A percentile compares a stretch with the other conserved stretches of the same genome.
Evolutionary conservation across 1,140 invertebrate species (phyloP).

Genomic region (Acromyrmex heyeri): DNA sequence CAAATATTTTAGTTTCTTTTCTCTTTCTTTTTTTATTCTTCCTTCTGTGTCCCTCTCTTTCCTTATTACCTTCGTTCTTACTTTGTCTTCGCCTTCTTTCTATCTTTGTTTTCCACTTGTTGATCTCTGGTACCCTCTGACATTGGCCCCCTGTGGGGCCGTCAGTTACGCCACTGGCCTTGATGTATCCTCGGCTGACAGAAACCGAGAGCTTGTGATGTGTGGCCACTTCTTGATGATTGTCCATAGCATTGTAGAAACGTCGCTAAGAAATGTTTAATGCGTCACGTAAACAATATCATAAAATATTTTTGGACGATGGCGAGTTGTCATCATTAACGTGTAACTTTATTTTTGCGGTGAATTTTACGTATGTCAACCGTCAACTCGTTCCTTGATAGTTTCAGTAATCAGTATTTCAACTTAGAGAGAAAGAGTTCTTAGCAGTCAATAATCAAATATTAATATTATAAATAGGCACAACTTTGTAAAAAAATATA

Average conservation of each 20-base stretch:
- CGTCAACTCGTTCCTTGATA: neutral
- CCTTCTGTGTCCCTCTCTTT: neutral
- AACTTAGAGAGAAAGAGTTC: neutral
- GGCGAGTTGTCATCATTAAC: neutral
- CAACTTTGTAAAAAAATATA: neutral
- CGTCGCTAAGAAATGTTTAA: conserved; percentile 14
- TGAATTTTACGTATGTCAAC: conserved; percentile 1
- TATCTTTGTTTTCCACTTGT: conserved; percentile 32
- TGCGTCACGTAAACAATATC: conserved; percentile 30
- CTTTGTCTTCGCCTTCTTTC: conserved; percentile 14
- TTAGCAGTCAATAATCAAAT: neutral
- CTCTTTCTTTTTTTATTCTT: neutral
- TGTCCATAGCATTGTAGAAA: conserved; percentile 9
- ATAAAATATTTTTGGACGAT: conserved; percentile 45
- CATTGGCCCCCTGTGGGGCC: conserved; percentile 34
- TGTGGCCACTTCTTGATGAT: conserved; percentile 28
- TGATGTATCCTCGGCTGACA: conserved; percentile 28
- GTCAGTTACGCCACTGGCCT: conserved; percentile 36
- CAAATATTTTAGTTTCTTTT: neutral
- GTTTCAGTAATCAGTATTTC: neutral
- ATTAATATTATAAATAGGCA: neutral
- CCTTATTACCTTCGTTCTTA: neutral
- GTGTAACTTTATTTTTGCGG: conserved; percentile 5
- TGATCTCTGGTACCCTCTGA: conserved; percentile 39
- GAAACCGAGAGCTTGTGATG: conserved; percentile 41